Evolutionary conservation across 2,113 vertebrate genomes (phyloP), one percentile per base, ranked within the genome.

Genomic region (Campylomormyrus numenius): DNA sequence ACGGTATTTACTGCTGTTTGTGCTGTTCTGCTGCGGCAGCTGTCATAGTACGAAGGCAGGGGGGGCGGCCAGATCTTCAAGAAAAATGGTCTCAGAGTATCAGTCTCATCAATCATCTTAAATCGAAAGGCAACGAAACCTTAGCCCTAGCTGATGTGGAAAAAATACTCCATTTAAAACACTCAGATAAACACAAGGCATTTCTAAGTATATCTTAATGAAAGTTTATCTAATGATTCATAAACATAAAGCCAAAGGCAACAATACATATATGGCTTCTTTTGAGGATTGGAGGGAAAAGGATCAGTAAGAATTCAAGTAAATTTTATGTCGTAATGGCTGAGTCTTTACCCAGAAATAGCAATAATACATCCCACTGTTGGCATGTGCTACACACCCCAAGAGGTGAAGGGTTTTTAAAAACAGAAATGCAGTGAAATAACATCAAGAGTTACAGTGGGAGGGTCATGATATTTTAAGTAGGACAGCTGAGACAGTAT

Each of bases 61-160:
- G 74, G 74, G 35, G 35, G 74, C 5, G 74, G 31, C 15, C 15
- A 42, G 35, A 80, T 80, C 35, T 80, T 80, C 74, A 3, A 85
- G 46, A 50, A 53, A 52, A 53, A 53, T n/a, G 50, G 27, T 52
- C 15, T 56, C 19, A 39, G 86, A 39, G 27, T 49, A n/a, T 39
- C 50, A 1, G 17, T 31, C 50, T 87, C 86, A 53, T 39, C 74
- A 27, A 42, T 87, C 86, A 87, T 52, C 86, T 35, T 87, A 87
- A 87, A 87, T 87, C 31, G 15, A 80, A 87, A 56, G 86, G 49
- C 49, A 87, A 52, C 9, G 50, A 87, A 87, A 87, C 27, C 27
- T n/a, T 87, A n/a, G n/a, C n/a, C 85, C 13, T 86, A 15, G 85
- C 85, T 87, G 49, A 48, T 49, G 11, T 31, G 27, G 85, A 13